Evolutionary conservation across 2,888 invertebrate species (phyloP), one percentile per base, ranked within the genome.

Genomic region (Chrysopilus asiliformis): DNA sequence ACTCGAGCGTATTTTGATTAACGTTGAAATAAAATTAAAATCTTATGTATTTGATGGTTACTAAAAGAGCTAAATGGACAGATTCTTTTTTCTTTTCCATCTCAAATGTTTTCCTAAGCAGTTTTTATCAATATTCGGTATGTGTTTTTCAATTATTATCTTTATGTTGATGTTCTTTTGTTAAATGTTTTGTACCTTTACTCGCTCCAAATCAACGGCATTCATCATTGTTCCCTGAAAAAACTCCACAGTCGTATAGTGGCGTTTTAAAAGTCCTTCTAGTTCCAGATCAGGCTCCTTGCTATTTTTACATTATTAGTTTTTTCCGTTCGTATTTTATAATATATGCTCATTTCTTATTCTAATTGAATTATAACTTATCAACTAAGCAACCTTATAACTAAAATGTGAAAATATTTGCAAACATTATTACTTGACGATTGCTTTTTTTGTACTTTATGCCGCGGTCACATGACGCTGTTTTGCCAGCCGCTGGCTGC

Each of bases 141-240:
- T n/a, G n/a, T n/a, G n/a, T n/a, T n/a, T n/a, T n/a, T n/a, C n/a
- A n/a, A n/a, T 16, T 28, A 4, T 18, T 25, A 20, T 13, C 12
- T 18, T 38, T 37, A 65, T 66, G 64, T 67, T 64, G 65, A 55
- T 52, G 65, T 45, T 58, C 56, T 51, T 65, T 32, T 35, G 10
- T 34, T 25, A 9, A 13, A 12, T 13, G 19, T 20, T 53, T 52
- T 58, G 73, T 87, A 91, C 91, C 89, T 97, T 97, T 73, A 98
- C 97, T 72, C 98, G 76, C 68, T 95, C 93, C 79, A 99, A 83
- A 79, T 99, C 98, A 73, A 97, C 93, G 62, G 97, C 94, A 74
- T 97, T 97, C 97, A 99, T 99, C 79, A 98, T 97, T 67, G 95
- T 94, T 70, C 98, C 98, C 81, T 97, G 97, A 86, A 98, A 98